These are phyloP conservation scores for Sphaerodactylus townsendi DNA, from an alignment of 2,113 vertebrate genomes.

Conservation along the genomic window DNA sequence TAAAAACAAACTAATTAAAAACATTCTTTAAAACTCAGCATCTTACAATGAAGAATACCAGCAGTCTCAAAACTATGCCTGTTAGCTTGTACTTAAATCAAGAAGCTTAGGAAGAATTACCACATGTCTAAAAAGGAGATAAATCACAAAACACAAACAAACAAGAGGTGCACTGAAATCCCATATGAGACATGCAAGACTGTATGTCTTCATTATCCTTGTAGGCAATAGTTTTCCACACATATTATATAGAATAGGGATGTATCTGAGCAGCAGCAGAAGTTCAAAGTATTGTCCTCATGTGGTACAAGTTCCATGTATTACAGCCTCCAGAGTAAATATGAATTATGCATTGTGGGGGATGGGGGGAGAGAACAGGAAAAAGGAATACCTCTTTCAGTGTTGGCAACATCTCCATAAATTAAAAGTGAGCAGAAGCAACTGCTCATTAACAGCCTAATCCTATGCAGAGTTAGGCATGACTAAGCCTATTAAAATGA, in stretches of 20 bases:
- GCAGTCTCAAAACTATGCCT: not conserved
- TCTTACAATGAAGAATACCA: not conserved
- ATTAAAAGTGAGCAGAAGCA: not conserved
- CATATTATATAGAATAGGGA: not conserved
- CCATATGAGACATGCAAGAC: not conserved
- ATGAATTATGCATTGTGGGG: conserved; percentile 5
- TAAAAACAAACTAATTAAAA: too few species aligned
- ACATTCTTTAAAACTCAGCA: too few species aligned
- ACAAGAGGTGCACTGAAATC: not conserved
- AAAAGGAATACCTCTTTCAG: not conserved
- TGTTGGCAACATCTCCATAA: not conserved
- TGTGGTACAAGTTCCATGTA: conserved; percentile 8
- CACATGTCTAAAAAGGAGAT: not conserved
- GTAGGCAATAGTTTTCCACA: not conserved
- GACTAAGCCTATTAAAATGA: not conserved
- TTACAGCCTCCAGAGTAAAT: not conserved
- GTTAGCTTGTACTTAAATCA: not conserved
- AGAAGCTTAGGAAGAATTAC: not conserved
- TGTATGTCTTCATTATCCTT: not conserved
- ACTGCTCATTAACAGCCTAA: not conserved
- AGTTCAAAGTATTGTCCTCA: conserved; percentile 1
- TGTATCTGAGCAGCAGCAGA: not conserved
- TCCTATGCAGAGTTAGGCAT: not conserved
- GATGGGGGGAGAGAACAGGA: not conserved
- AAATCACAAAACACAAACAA: conserved; percentile 6